A percentile compares a stretch with the other conserved stretches of the same genome.
phyloP scores from a whole-genome alignment of 2,113 vertebrate species.

The Sakesphorus luctuosus region DNA sequence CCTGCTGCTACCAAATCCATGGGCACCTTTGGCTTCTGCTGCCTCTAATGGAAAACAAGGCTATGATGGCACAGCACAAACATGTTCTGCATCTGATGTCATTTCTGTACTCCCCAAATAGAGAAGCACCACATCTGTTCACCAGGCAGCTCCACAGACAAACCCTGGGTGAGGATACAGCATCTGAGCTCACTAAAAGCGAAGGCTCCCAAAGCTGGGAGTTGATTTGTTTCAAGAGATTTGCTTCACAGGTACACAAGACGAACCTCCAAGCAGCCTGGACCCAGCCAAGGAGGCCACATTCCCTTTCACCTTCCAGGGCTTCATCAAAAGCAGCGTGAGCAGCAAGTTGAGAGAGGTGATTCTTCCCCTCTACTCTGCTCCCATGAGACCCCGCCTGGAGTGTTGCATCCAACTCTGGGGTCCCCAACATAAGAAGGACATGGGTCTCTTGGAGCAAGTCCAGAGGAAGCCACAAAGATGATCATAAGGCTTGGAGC shows the following conservation, averaged over 20 bases:
- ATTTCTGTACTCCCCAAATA: background rate
- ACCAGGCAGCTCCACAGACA: background rate
- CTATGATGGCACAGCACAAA: background rate
- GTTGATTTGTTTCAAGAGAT: background rate
- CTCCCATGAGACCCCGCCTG: background rate
- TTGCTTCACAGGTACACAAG: background rate
- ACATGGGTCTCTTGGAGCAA: background rate
- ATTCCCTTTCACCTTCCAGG: background rate
- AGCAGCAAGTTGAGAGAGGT: background rate
- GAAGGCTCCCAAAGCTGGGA: background rate
- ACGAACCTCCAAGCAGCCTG: background rate
- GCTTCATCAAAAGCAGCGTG: background rate
- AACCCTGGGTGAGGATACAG: background rate
- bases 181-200: accelerated
- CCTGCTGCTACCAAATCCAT: background rate
- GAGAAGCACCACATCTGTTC: background rate
- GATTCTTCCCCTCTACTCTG: background rate
- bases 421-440: background rate
- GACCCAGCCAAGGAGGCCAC: background rate
- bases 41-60: background rate
- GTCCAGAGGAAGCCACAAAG: background rate
- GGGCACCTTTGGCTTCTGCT: background rate
- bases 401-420: background rate
- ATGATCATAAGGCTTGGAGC: background rate
- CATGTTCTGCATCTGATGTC: background rate